Percentiles rank a stretch among this genome's conserved stretches.
These are phyloP conservation scores for Drosophila anceps DNA, from an alignment of 2,888 invertebrate genomes.

Conservation along the genomic window DNA sequence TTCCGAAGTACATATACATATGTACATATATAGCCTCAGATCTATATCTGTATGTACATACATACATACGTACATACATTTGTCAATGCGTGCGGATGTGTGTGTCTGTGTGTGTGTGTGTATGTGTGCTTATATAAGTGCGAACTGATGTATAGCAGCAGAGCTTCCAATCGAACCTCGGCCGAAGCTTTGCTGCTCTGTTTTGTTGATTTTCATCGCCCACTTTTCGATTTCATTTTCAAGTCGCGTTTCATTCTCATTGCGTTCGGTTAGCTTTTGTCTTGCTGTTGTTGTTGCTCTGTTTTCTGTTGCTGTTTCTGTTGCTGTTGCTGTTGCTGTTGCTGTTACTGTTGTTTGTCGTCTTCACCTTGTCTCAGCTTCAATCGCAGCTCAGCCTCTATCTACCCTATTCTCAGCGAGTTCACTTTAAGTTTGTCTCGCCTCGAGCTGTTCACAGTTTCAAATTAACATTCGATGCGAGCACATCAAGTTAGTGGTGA, in stretches of 20 bases:
- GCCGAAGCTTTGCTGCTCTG: conserved; percentile 6
- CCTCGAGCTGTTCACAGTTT: conserved; percentile 66
- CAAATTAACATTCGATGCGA: conserved; percentile 70
- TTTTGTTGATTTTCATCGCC: conserved; percentile 30
- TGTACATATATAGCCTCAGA: conserved; percentile 3
- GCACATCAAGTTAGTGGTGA: conserved; percentile 66
- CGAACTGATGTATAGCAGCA: conserved; percentile 5
- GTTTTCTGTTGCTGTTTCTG: background rate
- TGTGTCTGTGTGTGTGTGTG: conserved; percentile 5
- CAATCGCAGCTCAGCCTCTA: conserved; percentile 15
- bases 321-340: conserved; percentile 3
- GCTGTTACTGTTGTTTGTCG: conserved; percentile 7
- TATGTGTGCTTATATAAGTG: background rate
- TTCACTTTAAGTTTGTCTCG: conserved; percentile 67
- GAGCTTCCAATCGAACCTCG: conserved; percentile 12
- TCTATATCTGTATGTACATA: conserved; percentile 4
- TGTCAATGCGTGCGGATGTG: too few relatives aligned
- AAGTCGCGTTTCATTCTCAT: conserved; percentile 61
- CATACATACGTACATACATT: background rate
- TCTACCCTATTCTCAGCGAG: conserved; percentile 62
- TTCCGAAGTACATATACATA: background rate
- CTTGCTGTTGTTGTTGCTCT: conserved; percentile 10
- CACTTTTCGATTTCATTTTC: conserved; percentile 49
- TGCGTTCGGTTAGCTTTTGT: conserved; percentile 39
- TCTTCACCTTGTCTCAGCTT: conserved; percentile 35